Evolutionary conservation across 2,797 vertebrate genomes (phyloP), one percentile per base, ranked within the genome.

Genomic region (Gymnoscopelus microlampas): DNA sequence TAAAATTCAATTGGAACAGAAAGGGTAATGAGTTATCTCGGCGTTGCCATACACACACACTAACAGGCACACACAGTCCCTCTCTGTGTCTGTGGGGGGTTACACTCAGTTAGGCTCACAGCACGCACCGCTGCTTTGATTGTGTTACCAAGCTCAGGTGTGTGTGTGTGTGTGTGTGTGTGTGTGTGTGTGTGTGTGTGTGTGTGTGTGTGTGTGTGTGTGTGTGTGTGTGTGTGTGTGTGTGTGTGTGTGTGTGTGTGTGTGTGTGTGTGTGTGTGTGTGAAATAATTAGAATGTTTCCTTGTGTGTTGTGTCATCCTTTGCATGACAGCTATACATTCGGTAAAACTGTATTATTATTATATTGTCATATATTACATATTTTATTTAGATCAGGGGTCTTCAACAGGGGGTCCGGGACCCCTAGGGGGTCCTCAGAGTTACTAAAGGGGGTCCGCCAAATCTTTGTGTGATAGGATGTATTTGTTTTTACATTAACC

Each of bases 1-100:
- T 74, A 72, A 87, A 89, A 89, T 90, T 90, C 72, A 88, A 68
- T 67, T 77, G 89, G 80, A 90, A 76, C 80, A 86, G 88, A 90
- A 86, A 84, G 82, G 77, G 68, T 90, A 89, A 91, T 88, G 82
- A 90, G 74, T 74, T 79, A 84, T 89, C 82, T 75, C 1, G 12
- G 71, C 86, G 85, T 84, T 79, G 82, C 87, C 90, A 88, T 44
- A 44, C 85, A 86, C 61, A 44, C 85, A 86, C 61, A 66, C 76
- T 78, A 79, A 76, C 76, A 72, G 77, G 65, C 66, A 39, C 66
- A 68, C 63, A 66, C 71, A n/a, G n/a, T 63, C 78, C 57, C 71
- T 7, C 68, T 64, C 81, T 53, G 63, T 63, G 23, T 70, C 55
- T 78, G 77, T 78, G 77, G 73, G 78, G 75, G 76, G 74, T 80